Conservation (phyloP, 2,113 vertebrate species). For the Ceyx melanurus region DNA sequence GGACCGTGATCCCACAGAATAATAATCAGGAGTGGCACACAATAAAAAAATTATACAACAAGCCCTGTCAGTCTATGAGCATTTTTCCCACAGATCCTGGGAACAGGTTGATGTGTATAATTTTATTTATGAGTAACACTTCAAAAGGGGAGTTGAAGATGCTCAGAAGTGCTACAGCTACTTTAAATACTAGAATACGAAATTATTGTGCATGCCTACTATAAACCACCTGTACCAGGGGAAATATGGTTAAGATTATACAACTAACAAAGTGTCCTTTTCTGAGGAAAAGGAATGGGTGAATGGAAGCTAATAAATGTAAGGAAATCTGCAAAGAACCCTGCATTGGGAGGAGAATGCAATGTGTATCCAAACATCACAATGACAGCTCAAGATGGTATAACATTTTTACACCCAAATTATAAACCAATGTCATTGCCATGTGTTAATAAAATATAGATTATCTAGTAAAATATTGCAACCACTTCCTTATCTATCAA, state of each 20-base stretch:
- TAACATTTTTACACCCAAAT: background rate
- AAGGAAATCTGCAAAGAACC: background rate
- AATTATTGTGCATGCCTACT: background rate
- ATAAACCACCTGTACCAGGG: background rate
- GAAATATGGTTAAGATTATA: background rate
- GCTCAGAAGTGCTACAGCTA: background rate
- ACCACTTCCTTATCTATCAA: background rate
- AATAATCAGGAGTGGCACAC: background rate
- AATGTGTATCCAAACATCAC: background rate
- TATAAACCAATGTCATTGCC: background rate
- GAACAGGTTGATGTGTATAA: background rate
- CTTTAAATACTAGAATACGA: conserved; percentile 3
- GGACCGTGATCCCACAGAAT: background rate
- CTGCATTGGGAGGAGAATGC: background rate
- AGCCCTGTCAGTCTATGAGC: background rate
- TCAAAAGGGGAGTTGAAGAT: conserved; percentile 17
- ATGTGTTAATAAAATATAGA: background rate
- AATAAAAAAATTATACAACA: conserved; percentile 3
- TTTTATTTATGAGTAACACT: conserved; percentile 24
- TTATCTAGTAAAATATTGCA: background rate
- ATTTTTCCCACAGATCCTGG: background rate
- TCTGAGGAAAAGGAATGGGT: background rate
- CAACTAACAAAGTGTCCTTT: background rate
- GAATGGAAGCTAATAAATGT: background rate
- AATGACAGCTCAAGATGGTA: background rate